Conservation (phyloP, 2,797 vertebrate genomes). For the Danio kyathit region DNA sequence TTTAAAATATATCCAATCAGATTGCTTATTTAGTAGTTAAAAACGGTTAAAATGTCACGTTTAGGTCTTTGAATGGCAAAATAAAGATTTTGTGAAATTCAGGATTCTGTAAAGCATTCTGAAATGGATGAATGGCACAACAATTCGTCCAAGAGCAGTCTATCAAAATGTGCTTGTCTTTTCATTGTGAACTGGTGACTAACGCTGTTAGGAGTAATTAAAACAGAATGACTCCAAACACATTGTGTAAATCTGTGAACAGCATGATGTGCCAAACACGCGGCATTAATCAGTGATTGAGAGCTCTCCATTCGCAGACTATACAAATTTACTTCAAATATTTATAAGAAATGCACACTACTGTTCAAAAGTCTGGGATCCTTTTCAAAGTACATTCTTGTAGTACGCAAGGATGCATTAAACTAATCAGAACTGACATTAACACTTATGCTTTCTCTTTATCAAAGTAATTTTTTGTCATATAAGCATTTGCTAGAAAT, state of each 20-base stretch:
- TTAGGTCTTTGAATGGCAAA: background rate
- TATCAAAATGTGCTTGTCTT: background rate
- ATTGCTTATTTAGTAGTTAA: background rate
- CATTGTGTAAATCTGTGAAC: conserved; percentile 29
- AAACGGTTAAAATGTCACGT: background rate
- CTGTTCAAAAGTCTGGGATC: background rate
- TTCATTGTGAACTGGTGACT: conserved; percentile 27
- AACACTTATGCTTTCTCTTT: background rate
- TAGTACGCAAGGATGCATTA: background rate
- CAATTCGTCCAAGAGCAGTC: background rate
- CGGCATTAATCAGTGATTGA: conserved; percentile 20
- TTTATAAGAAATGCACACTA: conserved; percentile 11
- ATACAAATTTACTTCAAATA: background rate
- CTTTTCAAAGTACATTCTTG: background rate
- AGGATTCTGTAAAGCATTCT: background rate
- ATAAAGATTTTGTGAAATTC: background rate
- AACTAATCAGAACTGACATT: background rate
- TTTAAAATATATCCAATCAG: no score
- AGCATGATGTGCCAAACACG: conserved; percentile 3
- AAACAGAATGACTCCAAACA: conserved; percentile 11
- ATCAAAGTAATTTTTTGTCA: background rate
- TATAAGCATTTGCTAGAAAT: no score
- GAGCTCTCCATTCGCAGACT: background rate
- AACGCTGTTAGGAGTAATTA: background rate
- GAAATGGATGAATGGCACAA: background rate